Evolutionary conservation across 2,113 vertebrate species (phyloP), one percentile per base, ranked within the genome.

Genomic region (Phylloscopus trochilus): DNA sequence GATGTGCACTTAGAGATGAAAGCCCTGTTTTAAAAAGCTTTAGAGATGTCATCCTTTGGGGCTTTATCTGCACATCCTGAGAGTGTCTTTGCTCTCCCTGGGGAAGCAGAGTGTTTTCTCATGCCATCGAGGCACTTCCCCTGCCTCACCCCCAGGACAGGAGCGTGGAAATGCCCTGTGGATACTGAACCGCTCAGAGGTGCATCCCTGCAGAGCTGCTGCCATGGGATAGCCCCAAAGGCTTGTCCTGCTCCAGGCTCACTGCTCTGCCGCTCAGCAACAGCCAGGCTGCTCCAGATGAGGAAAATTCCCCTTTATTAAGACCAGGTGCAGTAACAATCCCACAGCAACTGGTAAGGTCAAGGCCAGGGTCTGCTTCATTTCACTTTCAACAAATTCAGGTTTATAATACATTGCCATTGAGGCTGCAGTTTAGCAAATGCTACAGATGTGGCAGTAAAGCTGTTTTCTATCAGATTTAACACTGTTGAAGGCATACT

Each of bases 151-250:
- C 13, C 14, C 7, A 39, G 30, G 35, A 13, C 17, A 49, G 2
- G 7, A 26, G 27, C 72, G 8, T 15, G 2, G 52, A 12, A 44
- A 28, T 58, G 10, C 28, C 28, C 56, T 53, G 19, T 8, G 15
- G 49, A n/a, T 23, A 4, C 0, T 33, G 52, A 52, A 8, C 17
- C 2, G 1, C 6, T 28, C 11, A 6, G 9, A 72, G 39, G 72
- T 72, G 9, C 7, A 28, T 12, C 21, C 28, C 23, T 69, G 79
- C 47, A 55, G 4, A 33, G 35, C n/a, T 6, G 2, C 31, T 77
- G 59, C 26, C 5, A 1, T 10, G 19, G 41, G 53, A 8, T 4
- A 6, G 28, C 21, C 17, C 47, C 43, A 8, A 15, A 66, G 46
- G 8, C 21, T 15, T 2, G 13, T 58, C 24, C 52, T 63, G 43